phyloP scores from a whole-genome alignment of 2,888 invertebrate species.

The Drosophila infuscata region DNA sequence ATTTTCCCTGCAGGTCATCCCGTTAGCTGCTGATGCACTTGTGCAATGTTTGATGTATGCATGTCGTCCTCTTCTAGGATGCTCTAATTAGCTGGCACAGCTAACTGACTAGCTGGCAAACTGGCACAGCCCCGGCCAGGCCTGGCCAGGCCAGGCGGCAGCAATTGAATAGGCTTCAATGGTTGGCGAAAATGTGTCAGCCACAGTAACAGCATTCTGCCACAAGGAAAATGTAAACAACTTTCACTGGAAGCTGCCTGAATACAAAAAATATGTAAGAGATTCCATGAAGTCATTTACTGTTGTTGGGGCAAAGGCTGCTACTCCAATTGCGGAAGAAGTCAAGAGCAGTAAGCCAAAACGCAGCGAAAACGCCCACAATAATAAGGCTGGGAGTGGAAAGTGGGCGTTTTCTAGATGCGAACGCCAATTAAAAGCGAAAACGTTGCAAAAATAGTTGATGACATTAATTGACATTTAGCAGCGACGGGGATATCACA shows the following conservation, averaged over 20 bases:
- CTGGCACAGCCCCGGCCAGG: slow-evolving; percentile 43
- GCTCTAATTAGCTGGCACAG: slow-evolving; percentile 71
- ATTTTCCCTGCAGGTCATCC: slow-evolving; percentile 1
- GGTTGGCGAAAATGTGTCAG: slow-evolving; percentile 74
- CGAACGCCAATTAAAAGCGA: slow-evolving; percentile 80
- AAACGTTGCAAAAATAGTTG: slow-evolving; percentile 76
- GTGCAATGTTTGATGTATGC: slow-evolving; percentile 73
- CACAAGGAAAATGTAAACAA: slow-evolving; percentile 69
- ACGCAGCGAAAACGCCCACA: slow-evolving; percentile 36
- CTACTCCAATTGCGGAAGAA: slow-evolving; percentile 35
- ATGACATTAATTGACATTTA: slow-evolving; percentile 83
- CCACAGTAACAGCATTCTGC: slow-evolving; percentile 37
- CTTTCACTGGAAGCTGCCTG: slow-evolving; percentile 67
- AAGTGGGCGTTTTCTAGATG: slow-evolving; percentile 50
- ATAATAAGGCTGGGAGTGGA: slow-evolving; percentile 33
- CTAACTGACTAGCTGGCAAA: slow-evolving; percentile 72
- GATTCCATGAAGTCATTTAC: slow-evolving; percentile 27
- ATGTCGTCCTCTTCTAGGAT: slow-evolving; percentile 45
- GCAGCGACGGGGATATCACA: slow-evolving; percentile 81
- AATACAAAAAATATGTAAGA: slow-evolving; percentile 7
- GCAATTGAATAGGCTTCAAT: slow-evolving; percentile 66
- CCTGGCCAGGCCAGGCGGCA: slow-evolving; percentile 25
- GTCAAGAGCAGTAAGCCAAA: slow-evolving; percentile 66
- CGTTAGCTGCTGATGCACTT: slow-evolving; percentile 59
- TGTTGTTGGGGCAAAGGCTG: slow-evolving; percentile 2